These are phyloP conservation scores for Reinhardtius hippoglossoides DNA, from an alignment of 2,113 vertebrate species.

Conservation along the genomic window DNA sequence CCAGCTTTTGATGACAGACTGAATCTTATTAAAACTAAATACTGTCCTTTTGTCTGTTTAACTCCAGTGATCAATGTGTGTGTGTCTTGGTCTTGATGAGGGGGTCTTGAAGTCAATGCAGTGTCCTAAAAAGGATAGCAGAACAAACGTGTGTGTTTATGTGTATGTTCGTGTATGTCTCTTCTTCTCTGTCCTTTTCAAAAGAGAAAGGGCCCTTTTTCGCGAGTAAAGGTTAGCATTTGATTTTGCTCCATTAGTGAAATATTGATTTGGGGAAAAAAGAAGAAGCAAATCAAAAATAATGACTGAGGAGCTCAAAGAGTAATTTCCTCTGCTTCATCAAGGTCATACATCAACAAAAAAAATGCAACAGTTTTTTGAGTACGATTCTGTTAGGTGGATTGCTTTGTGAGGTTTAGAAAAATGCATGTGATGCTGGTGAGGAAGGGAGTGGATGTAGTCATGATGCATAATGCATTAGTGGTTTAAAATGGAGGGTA, in stretches of 20 bases:
- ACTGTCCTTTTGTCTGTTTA: too few relatives aligned
- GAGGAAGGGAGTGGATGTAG: background rate
- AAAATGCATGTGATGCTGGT: conserved; percentile 3
- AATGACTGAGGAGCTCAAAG: conserved; percentile 15
- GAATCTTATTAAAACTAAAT: too few relatives aligned
- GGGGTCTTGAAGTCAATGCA: background rate
- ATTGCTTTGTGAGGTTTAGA: background rate
- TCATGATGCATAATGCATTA: background rate
- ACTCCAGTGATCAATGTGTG: too few relatives aligned
- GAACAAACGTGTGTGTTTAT: background rate
- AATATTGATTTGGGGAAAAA: conserved; percentile 70
- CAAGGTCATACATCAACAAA: conserved; percentile 15
- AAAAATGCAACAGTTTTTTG: background rate
- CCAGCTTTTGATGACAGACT: too few relatives aligned
- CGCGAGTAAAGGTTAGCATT: conserved; percentile 61
- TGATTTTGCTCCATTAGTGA: conserved; percentile 77
- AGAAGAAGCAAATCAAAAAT: conserved; percentile 37
- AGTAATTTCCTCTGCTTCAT: conserved; percentile 33
- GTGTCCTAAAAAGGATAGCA: background rate
- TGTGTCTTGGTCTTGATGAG: background rate
- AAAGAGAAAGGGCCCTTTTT: conserved; percentile 21
- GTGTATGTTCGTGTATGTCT: conserved; percentile 3
- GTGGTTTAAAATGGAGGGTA: background rate
- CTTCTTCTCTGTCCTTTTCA: conserved; percentile 22
- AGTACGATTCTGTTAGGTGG: background rate